These are phyloP conservation scores for Mactra quadrangularis DNA, from an alignment of 1,140 invertebrate species.

Conservation along the genomic window DNA sequence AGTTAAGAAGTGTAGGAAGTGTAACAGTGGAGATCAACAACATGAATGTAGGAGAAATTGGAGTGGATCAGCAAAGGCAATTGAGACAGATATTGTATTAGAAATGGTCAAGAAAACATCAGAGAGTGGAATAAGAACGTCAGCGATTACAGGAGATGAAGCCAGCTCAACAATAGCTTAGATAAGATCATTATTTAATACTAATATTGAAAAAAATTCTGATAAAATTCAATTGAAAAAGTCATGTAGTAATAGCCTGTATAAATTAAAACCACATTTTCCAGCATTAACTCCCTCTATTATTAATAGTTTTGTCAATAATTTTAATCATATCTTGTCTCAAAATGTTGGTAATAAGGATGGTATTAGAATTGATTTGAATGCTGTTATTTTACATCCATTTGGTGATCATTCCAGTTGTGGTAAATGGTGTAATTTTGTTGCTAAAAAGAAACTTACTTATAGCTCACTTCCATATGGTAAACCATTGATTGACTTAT, in stretches of 20 bases:
- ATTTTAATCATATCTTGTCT: too few relatives aligned
- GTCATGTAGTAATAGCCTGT: neutral
- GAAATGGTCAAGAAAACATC: too few relatives aligned
- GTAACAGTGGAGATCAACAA: too few relatives aligned
- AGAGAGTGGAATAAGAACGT: neutral
- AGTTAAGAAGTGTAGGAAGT: too few relatives aligned
- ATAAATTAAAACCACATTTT: too few relatives aligned
- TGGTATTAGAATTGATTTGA: neutral
- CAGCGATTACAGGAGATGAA: neutral
- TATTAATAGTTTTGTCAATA: too few relatives aligned
- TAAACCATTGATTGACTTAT: neutral
- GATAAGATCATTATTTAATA: constrained; percentile 5
- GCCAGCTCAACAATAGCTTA: neutral
- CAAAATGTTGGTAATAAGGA: neutral
- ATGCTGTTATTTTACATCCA: neutral
- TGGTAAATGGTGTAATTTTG: neutral
- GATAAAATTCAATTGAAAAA: constrained; percentile 51
- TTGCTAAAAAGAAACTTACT: neutral
- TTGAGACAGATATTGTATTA: too few relatives aligned
- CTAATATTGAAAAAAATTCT: constrained; percentile 45
- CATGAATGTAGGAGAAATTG: too few relatives aligned
- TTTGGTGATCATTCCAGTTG: neutral
- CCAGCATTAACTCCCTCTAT: too few relatives aligned
- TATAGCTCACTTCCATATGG: neutral
- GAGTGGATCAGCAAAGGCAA: too few relatives aligned